Percentiles rank a stretch among this genome's conserved stretches.
These are phyloP conservation scores for Listronotus bonariensis DNA, from an alignment of 1,140 invertebrate species.

Conservation along the genomic window DNA sequence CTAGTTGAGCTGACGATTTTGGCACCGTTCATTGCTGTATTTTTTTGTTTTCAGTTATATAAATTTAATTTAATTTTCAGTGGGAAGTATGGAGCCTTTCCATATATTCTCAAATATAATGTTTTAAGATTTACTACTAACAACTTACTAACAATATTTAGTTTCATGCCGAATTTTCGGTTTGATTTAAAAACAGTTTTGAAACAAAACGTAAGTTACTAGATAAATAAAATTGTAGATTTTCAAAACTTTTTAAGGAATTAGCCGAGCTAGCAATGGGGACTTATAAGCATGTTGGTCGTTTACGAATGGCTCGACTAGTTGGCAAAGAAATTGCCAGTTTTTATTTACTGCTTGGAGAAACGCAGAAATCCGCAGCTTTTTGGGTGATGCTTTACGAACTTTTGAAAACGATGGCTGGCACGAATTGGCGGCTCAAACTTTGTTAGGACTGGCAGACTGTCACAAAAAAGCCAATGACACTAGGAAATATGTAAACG, in stretches of 20 bases:
- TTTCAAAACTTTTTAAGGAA: conserved; percentile 61
- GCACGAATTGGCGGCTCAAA: conserved; percentile 78
- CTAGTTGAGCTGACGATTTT: no score
- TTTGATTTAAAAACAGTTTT: no score
- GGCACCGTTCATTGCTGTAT: no score
- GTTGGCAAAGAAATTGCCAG: conserved; percentile 88
- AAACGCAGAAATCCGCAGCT: conserved; percentile 84
- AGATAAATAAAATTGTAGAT: no score
- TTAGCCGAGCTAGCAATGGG: conserved; percentile 94
- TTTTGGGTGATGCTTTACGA: conserved; percentile 83
- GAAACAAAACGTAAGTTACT: no score
- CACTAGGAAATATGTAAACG: conserved; percentile 71
- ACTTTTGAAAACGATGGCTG: conserved; percentile 88
- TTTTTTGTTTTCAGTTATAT: no score
- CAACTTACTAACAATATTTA: no score
- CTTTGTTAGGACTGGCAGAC: conserved; percentile 80
- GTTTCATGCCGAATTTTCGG: no score
- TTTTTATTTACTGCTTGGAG: conserved; percentile 86
- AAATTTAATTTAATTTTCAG: no score
- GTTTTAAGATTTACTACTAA: no score
- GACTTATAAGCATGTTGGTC: conserved; percentile 93
- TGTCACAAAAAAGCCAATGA: conserved; percentile 83
- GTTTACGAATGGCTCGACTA: conserved; percentile 80
- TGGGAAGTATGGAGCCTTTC: no score
- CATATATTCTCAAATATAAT: no score